phyloP scores from a whole-genome alignment of 2,113 vertebrate species.

The Crotalus helleri region DNA sequence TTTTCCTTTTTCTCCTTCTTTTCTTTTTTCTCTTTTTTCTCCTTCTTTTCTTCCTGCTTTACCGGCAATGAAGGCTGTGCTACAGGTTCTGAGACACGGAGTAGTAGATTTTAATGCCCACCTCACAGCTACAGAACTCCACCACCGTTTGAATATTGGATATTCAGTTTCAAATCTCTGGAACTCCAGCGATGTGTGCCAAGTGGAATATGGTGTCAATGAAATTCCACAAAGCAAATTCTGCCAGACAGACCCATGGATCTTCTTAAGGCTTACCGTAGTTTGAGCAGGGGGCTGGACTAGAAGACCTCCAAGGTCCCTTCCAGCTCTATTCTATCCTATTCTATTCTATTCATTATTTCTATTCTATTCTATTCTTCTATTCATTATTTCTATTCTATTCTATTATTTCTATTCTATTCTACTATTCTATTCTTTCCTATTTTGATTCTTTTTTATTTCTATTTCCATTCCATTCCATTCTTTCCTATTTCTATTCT shows the following conservation, averaged over 20 bases:
- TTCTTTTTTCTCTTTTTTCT: slow-evolving; percentile 26
- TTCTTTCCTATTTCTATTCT: too few species aligned
- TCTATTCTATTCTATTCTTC: too few species aligned
- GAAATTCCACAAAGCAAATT: background rate
- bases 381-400: too few species aligned
- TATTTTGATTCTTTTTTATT: too few species aligned
- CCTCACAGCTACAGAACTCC: background rate
- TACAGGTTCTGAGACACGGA: slow-evolving; percentile 54
- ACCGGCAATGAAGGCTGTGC: slow-evolving; percentile 48
- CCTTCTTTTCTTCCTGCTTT: slow-evolving; percentile 50
- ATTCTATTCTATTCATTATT: too few species aligned
- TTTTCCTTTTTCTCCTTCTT: slow-evolving; percentile 65
- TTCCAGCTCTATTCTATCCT: too few species aligned
- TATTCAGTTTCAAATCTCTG: background rate
- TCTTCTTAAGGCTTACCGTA: background rate
- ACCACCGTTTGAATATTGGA: background rate
- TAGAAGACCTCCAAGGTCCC: too few species aligned
- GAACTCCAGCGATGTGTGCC: background rate
- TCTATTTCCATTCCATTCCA: too few species aligned
- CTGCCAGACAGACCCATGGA: background rate
- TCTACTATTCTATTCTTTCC: too few species aligned
- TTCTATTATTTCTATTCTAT: too few species aligned
- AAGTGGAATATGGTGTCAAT: background rate
- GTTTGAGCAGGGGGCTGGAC: too few species aligned
- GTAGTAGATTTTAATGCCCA: background rate